Percentiles rank a stretch among this genome's conserved stretches.
Evolutionary conservation across 2,113 vertebrate species (phyloP).

Genomic region (Nothoprocta perdicaria): DNA sequence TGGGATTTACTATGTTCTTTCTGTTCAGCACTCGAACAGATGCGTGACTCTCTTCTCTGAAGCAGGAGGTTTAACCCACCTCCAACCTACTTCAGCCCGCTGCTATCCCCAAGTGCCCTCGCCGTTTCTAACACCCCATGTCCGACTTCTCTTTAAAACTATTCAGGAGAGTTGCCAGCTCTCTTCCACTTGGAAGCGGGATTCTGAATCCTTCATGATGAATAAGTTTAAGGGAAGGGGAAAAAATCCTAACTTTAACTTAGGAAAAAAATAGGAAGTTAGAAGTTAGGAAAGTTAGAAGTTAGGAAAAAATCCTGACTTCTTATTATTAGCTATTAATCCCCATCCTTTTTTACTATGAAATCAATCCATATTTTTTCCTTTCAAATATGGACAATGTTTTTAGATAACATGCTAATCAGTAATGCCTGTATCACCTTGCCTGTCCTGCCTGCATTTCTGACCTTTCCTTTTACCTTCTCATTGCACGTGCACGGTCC

Average conservation of each 20-base stretch:
- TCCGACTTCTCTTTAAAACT: neutral
- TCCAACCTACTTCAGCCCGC: neutral
- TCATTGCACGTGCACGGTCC: neutral
- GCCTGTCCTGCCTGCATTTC: neutral
- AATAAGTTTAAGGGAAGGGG: too few species aligned
- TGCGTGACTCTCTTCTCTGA: neutral
- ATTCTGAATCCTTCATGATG: neutral
- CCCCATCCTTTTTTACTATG: neutral
- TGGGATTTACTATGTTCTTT: conserved; percentile 17
- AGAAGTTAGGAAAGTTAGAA: too few species aligned
- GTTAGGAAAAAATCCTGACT: too few species aligned
- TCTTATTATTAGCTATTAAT: neutral
- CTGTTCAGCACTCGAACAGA: neutral
- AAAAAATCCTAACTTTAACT: too few species aligned
- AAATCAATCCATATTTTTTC: neutral
- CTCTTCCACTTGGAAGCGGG: too few species aligned
- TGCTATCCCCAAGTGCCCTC: neutral
- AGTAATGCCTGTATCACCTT: neutral
- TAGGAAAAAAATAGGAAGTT: too few species aligned
- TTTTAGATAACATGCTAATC: neutral
- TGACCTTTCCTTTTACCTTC: neutral
- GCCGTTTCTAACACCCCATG: neutral
- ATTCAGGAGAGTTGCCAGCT: neutral
- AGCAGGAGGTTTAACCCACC: neutral
- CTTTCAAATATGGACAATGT: neutral